phyloP scores from a whole-genome alignment of 2,113 vertebrate genomes.

The Equus quagga region DNA sequence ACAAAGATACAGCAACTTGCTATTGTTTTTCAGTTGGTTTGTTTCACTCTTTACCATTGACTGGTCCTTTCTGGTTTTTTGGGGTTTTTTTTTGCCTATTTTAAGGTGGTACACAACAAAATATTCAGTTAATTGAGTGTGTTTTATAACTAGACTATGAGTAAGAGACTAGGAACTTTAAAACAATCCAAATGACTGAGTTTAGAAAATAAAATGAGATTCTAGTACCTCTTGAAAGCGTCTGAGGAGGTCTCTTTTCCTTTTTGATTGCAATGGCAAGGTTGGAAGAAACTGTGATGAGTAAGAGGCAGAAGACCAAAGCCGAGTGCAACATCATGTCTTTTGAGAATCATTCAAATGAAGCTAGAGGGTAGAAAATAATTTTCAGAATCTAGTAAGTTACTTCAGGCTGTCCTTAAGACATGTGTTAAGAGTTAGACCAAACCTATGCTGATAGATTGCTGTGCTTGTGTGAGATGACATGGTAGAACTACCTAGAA shows the following conservation, averaged over 20 bases:
- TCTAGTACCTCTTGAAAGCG: conserved; percentile 87
- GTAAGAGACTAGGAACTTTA: neutral
- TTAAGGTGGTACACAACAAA: neutral
- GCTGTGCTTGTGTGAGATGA: neutral
- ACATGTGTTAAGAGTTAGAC: neutral
- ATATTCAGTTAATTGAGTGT: neutral
- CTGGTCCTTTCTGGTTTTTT: neutral
- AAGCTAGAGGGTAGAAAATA: neutral
- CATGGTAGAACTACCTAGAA: neutral
- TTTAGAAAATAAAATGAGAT: conserved; percentile 4
- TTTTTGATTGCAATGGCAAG: conserved; percentile 85
- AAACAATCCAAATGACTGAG: neutral
- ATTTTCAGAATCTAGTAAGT: neutral
- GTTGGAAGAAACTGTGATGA: conserved; percentile 84
- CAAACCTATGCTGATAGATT: neutral
- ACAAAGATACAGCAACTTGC: neutral
- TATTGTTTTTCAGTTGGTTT: neutral
- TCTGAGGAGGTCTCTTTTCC: conserved; percentile 85
- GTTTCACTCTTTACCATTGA: neutral
- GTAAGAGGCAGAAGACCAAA: conserved; percentile 77
- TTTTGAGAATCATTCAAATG: neutral
- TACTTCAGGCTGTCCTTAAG: neutral
- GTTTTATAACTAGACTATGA: neutral
- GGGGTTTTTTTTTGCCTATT: neutral
- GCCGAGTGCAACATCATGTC: conserved; percentile 78